Evolutionary conservation across 2,888 invertebrate genomes (phyloP).

Genomic region (Dolichomitus sp.): DNA sequence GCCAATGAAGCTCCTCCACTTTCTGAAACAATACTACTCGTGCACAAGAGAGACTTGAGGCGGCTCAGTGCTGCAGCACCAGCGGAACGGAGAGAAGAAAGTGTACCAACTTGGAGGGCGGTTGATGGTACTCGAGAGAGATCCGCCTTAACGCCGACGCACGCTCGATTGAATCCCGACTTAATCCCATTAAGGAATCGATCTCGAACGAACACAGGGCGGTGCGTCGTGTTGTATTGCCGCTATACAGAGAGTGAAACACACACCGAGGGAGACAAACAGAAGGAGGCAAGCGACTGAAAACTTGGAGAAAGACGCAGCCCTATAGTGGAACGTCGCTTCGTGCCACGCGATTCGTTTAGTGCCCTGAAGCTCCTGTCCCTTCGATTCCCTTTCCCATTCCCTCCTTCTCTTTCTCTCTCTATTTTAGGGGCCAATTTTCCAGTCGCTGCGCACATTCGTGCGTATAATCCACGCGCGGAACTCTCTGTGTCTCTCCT

Average conservation of each 20-base stretch:
- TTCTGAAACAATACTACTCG: constrained; percentile 49
- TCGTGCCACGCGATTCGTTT: constrained; percentile 50
- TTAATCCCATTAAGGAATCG: constrained; percentile 69
- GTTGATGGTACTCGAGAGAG: constrained; percentile 30
- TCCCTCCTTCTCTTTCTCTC: constrained; percentile 3
- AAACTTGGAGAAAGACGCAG: constrained; percentile 37
- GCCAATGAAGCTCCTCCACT: constrained; percentile 12
- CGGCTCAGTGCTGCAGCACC: constrained; percentile 39
- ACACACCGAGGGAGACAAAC: constrained; percentile 5
- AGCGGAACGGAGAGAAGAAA: constrained; percentile 13
- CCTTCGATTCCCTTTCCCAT: constrained; percentile 9
- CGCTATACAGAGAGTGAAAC: neutral
- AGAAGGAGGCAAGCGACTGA: constrained; percentile 28
- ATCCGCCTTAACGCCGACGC: constrained; percentile 54
- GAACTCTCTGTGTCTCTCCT: constrained; percentile 7
- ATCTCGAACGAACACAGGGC: constrained; percentile 57
- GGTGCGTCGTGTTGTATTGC: constrained; percentile 32
- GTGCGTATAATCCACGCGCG: constrained; percentile 60
- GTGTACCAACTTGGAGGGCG: neutral
- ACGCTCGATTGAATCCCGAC: constrained; percentile 67
- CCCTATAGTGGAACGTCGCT: constrained; percentile 20
- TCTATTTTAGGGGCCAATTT: constrained; percentile 68
- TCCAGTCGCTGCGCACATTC: constrained; percentile 70
- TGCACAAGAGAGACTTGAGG: constrained; percentile 35
- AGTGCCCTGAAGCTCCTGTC: constrained; percentile 27